Percentiles rank a stretch among this genome's conserved stretches.
phyloP scores from a whole-genome alignment of 2,797 vertebrate species.

The Premnoplex brunnescens region DNA sequence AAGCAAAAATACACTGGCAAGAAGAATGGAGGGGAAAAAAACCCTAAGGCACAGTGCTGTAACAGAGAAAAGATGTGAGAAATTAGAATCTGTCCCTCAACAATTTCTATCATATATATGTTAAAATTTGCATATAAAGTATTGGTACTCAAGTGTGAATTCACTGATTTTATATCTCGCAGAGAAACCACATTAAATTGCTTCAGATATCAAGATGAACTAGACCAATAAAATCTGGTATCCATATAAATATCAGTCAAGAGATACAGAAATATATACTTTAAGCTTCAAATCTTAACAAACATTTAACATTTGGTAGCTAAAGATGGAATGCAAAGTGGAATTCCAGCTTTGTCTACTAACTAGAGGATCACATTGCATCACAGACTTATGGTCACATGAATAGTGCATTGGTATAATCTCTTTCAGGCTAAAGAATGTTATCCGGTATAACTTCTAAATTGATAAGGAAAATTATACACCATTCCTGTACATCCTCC shows the following conservation, averaged over 20 bases:
- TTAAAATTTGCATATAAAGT: background rate
- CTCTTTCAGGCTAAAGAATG: background rate
- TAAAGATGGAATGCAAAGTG: background rate
- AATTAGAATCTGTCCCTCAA: background rate
- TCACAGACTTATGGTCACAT: background rate
- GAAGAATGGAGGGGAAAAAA: background rate
- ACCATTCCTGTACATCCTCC: background rate
- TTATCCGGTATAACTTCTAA: background rate
- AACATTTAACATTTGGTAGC: background rate
- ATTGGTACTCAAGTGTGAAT: background rate
- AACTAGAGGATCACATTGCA: background rate
- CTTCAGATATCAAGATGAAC: background rate
- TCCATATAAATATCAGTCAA: background rate
- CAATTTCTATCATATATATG: background rate
- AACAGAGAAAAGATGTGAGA: background rate
- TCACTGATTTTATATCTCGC: background rate
- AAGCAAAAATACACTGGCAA: background rate
- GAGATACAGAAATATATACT: background rate
- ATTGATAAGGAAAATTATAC: background rate
- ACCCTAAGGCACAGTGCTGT: background rate
- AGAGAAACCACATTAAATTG: background rate
- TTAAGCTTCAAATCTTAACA: background rate
- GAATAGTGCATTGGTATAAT: background rate
- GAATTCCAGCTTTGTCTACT: background rate
- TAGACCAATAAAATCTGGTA: background rate